Evolutionary conservation across 2,888 invertebrate genomes (phyloP).

Genomic region (Digitonthophagus gazella): DNA sequence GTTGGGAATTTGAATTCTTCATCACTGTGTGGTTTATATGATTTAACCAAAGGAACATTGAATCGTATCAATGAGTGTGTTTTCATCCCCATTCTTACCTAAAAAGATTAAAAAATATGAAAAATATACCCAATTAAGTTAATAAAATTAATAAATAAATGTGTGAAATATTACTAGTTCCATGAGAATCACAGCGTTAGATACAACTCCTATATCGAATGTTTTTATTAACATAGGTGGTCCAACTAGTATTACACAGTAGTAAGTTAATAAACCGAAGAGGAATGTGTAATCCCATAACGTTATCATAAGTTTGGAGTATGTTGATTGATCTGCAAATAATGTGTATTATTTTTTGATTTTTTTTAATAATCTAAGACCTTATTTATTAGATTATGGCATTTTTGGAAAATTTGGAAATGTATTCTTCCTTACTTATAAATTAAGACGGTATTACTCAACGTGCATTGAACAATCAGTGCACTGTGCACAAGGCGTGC

Average conservation of each 20-base stretch:
- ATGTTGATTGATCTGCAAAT: no score
- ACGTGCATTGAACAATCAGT: no score
- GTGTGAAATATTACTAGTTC: background rate
- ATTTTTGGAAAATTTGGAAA: no score
- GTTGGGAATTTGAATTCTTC: slow-evolving; percentile 55
- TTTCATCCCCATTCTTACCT: slow-evolving; percentile 84
- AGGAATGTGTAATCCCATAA: background rate
- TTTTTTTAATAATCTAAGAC: no score
- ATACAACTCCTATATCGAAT: background rate
- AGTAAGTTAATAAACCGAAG: background rate
- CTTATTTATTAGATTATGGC: no score
- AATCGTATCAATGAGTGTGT: slow-evolving; percentile 76
- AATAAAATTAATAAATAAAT: background rate
- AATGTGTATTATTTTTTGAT: no score
- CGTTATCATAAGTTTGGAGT: background rate
- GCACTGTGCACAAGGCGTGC: no score
- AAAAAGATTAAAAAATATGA: slow-evolving; percentile 33
- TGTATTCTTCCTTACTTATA: no score
- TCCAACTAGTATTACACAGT: background rate
- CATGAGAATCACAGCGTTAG: background rate
- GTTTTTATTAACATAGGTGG: background rate
- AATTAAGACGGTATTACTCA: no score
- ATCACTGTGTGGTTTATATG: slow-evolving; percentile 52
- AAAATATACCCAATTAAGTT: background rate
- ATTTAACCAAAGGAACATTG: slow-evolving; percentile 62